Conservation (phyloP, 2,888 invertebrate species). For the Lasioglossum leucozonium region DNA sequence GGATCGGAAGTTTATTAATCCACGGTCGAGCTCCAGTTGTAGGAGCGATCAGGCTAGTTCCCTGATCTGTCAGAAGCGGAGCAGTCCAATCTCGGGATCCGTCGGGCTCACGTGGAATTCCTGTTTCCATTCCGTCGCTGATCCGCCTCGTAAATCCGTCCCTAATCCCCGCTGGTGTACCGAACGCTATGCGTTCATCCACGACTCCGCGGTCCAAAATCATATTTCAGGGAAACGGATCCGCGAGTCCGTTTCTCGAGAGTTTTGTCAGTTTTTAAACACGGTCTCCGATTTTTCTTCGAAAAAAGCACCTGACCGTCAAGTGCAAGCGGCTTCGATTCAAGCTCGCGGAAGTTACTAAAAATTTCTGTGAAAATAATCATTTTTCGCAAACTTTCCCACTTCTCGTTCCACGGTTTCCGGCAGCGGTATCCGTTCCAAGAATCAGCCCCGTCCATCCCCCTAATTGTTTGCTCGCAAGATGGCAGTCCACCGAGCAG, state of each 20-base stretch:
- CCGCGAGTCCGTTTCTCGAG: not conserved
- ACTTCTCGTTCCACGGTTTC: not conserved
- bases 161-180: not conserved
- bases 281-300: not conserved
- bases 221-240: conserved; percentile 6
- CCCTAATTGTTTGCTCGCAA: conserved; percentile 52
- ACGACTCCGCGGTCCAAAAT: not conserved
- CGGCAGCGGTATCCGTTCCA: not conserved
- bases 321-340: too few species aligned
- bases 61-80: not conserved
- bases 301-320: not conserved
- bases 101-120: not conserved
- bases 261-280: not conserved
- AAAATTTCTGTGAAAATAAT: too few species aligned
- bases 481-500: conserved; percentile 32
- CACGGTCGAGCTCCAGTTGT: not conserved
- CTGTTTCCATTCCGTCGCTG: conserved; percentile 6
- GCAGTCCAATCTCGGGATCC: conserved; percentile 1
- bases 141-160: not conserved
- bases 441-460: not conserved
- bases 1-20: conserved; percentile 24
- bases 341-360: too few species aligned
- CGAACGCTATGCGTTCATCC: not conserved
- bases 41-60: conserved; percentile 32
- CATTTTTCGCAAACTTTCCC: too few species aligned